These are phyloP conservation scores for Cosmorhoe ocellata DNA, from an alignment of 2,888 invertebrate genomes.

Conservation along the genomic window DNA sequence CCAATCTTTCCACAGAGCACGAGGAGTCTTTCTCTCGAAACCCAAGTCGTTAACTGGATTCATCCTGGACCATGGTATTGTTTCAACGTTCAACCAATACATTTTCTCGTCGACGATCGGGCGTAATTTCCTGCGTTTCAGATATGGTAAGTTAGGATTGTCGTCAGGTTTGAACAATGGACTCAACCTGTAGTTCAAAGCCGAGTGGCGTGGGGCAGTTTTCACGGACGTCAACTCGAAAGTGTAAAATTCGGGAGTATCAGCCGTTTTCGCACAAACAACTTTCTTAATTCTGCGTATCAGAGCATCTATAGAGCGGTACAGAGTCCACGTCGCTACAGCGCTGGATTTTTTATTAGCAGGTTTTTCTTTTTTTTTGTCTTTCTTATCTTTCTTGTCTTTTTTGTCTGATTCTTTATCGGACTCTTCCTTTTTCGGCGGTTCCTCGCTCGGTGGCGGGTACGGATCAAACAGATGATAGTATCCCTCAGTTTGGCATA, in stretches of 20 bases:
- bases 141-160: conserved; percentile 64
- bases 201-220: conserved; percentile 74
- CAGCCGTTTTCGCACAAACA: conserved; percentile 39
- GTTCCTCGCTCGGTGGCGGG: conserved; percentile 54
- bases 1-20: conserved; percentile 84
- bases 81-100: conserved; percentile 72
- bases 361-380: conserved; percentile 10
- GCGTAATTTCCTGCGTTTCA: conserved; percentile 53
- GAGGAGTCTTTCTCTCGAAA: conserved; percentile 57
- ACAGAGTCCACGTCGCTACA: conserved; percentile 76
- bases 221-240: conserved; percentile 82
- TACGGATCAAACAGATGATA: conserved; percentile 86
- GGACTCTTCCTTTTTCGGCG: conserved; percentile 19
- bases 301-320: conserved; percentile 59
- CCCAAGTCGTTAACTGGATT: conserved; percentile 63
- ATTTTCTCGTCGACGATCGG: conserved; percentile 74
- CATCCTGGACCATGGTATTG: conserved; percentile 70
- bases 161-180: conserved; percentile 69
- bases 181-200: conserved; percentile 68
- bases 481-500: conserved; percentile 79
- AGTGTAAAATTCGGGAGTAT: conserved; percentile 77
- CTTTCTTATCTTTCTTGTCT: conserved; percentile 10
- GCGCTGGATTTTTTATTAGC: conserved; percentile 35
- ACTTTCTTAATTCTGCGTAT: conserved; percentile 55
- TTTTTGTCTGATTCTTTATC: conserved; percentile 8